Conservation (phyloP, 2,113 vertebrate genomes). For the Cyprinodon tularosa region DNA sequence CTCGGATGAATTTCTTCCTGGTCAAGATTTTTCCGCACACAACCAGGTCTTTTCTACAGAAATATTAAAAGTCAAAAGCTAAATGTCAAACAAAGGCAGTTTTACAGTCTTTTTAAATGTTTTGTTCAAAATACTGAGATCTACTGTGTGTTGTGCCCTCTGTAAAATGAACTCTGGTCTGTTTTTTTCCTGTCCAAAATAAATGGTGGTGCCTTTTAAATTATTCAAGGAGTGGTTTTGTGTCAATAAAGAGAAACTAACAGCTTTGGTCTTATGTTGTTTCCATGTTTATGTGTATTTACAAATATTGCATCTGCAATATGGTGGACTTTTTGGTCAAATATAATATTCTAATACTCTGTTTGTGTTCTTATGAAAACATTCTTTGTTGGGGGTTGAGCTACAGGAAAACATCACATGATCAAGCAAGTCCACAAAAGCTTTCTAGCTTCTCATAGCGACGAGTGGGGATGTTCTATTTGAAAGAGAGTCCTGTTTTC, state of each 20-base stretch:
- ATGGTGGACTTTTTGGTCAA: neutral
- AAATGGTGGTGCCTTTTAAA: neutral
- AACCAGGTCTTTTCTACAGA: no score
- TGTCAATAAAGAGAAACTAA: neutral
- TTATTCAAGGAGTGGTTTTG: neutral
- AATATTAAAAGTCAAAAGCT: no score
- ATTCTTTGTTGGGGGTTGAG: constrained; percentile 31
- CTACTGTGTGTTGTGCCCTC: neutral
- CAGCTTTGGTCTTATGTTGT: neutral
- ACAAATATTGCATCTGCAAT: neutral
- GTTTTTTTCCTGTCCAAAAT: neutral
- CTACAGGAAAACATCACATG: constrained; percentile 62
- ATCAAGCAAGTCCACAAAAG: constrained; percentile 39
- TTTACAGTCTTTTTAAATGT: neutral
- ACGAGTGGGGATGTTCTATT: constrained; percentile 48
- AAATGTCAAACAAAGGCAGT: no score
- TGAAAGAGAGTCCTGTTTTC: constrained; percentile 43
- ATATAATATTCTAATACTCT: neutral
- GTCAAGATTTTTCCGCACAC: no score
- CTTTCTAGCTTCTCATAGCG: constrained; percentile 59
- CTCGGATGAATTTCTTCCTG: no score
- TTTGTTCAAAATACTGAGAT: neutral
- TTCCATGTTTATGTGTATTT: neutral
- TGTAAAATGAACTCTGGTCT: neutral
- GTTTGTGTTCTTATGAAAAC: neutral